Evolutionary conservation across 2,888 invertebrate species (phyloP).

Genomic region (Pediacus dermestoides): DNA sequence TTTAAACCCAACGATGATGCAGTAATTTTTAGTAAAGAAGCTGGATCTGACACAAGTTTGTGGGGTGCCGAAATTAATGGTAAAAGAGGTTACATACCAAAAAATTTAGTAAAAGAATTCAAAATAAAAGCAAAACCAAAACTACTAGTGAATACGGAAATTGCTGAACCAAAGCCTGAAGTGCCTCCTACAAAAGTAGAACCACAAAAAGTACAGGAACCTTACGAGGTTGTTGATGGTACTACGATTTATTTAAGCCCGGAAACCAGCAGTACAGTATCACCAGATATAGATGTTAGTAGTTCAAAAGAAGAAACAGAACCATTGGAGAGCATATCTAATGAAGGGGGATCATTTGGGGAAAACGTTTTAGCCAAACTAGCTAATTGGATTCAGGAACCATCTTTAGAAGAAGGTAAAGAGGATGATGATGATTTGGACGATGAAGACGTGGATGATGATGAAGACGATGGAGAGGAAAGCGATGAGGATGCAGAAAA

Average conservation of each 20-base stretch:
- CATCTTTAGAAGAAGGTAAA: conserved; percentile 7
- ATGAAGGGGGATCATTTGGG: conserved; percentile 15
- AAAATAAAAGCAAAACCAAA: conserved; percentile 51
- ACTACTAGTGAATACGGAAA: conserved; percentile 50
- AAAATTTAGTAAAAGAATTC: conserved; percentile 58
- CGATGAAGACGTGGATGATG: conserved; percentile 36
- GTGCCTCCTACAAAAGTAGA: conserved; percentile 31
- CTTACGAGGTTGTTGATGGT: conserved; percentile 61
- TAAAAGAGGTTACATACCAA: conserved; percentile 64
- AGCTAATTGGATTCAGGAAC: conserved; percentile 19
- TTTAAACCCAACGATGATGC: conserved; percentile 58
- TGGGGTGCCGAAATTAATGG: conserved; percentile 71
- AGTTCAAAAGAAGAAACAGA: too few species aligned
- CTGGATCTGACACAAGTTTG: conserved; percentile 57
- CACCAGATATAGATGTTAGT: too few species aligned
- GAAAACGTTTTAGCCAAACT: conserved; percentile 21
- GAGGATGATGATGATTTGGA: conserved; percentile 27
- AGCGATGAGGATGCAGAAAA: conserved; percentile 25
- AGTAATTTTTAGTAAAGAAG: conserved; percentile 67
- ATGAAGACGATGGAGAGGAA: conserved; percentile 26
- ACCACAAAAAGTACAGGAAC: conserved; percentile 36
- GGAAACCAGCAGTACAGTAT: not conserved
- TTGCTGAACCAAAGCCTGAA: conserved; percentile 25
- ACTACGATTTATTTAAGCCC: conserved; percentile 55
- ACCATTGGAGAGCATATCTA: too few species aligned